A percentile compares a stretch with the other conserved stretches of the same genome.
Conservation (phyloP, 1,140 invertebrate genomes). For the Maconellicoccus hirsutus region DNA sequence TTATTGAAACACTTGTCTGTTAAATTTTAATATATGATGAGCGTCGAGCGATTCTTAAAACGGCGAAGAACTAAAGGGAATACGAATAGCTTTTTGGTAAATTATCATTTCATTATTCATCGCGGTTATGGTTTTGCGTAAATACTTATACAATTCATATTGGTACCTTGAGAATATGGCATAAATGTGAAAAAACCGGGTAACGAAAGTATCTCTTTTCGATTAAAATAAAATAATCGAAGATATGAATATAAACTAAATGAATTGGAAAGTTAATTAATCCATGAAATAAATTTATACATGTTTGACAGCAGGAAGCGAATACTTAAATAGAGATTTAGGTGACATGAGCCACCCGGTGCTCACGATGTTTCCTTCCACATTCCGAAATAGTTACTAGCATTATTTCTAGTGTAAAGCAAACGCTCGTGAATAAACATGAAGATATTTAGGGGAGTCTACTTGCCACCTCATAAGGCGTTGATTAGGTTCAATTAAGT, state of each 20-base stretch:
- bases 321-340: slow-evolving; percentile 15
- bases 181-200: too few species aligned
- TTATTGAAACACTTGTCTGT: too few species aligned
- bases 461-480: neutral
- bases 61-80: too few species aligned
- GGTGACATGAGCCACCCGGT: slow-evolving; percentile 10
- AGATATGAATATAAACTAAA: neutral
- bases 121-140: too few species aligned
- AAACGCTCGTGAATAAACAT: slow-evolving; percentile 12
- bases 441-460: neutral
- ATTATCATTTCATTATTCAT: too few species aligned
- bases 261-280: neutral
- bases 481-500: neutral
- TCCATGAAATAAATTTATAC: slow-evolving; percentile 12
- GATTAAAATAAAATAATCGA: too few species aligned
- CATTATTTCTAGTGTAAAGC: neutral
- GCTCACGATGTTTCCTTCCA: slow-evolving; percentile 7
- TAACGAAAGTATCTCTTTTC: too few species aligned
- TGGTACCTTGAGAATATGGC: too few species aligned
- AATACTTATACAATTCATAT: too few species aligned
- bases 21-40: too few species aligned
- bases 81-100: too few species aligned
- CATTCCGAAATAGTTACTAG: neutral
- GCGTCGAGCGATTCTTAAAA: too few species aligned
- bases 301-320: slow-evolving; percentile 12